Percentiles rank a stretch among this genome's conserved stretches.
These are phyloP conservation scores for Psophia crepitans DNA, from an alignment of 2,113 vertebrate genomes.

Conservation along the genomic window DNA sequence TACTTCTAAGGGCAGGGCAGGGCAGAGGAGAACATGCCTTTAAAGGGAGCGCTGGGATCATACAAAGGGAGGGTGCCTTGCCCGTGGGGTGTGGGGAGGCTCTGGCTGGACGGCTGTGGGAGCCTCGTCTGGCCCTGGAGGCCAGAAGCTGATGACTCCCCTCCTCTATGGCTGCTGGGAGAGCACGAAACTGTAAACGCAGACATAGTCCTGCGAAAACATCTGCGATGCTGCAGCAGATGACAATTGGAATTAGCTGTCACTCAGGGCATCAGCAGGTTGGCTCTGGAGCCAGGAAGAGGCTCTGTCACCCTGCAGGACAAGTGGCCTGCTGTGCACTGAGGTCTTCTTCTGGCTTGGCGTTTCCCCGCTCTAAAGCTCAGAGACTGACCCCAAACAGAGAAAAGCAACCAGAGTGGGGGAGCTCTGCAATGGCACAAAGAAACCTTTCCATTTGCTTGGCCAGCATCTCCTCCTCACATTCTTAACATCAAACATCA, in stretches of 20 bases:
- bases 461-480: neutral
- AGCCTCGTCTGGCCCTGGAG: neutral
- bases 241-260: neutral
- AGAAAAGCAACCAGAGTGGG: neutral
- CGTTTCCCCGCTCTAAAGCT: neutral
- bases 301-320: neutral
- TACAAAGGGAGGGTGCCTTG: neutral
- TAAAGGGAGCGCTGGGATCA: neutral
- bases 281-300: neutral
- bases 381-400: neutral
- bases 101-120: neutral
- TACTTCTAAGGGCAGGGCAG: neutral
- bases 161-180: neutral
- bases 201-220: neutral
- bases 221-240: neutral
- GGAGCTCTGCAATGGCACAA: neutral
- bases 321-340: neutral
- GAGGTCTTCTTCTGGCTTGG: neutral
- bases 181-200: neutral
- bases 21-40: neutral
- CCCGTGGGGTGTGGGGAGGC: accelerated
- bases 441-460: neutral
- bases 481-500: neutral
- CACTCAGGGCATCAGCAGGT: neutral
- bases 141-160: neutral